These are phyloP conservation scores for Theristicus caerulescens DNA, from an alignment of 2,113 vertebrate genomes.

Conservation along the genomic window DNA sequence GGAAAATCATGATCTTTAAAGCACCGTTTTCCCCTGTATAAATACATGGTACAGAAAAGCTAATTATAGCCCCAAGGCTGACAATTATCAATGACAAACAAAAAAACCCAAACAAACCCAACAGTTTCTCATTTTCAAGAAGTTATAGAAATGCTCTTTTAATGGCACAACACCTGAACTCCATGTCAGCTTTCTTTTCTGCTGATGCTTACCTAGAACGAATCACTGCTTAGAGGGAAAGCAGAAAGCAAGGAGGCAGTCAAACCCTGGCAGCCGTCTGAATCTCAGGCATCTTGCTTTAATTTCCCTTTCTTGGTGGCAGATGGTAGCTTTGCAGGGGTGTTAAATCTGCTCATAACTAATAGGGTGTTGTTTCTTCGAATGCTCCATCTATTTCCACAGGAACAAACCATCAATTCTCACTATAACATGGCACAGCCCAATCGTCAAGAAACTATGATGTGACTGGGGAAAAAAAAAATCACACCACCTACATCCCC, in stretches of 20 bases:
- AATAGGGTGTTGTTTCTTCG: not conserved
- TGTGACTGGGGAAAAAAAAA: not conserved
- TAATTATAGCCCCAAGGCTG: conserved; percentile 11
- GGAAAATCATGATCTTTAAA: not conserved
- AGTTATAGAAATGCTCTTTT: not conserved
- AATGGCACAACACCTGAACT: not conserved
- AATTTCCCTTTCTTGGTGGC: not conserved
- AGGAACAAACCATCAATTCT: not conserved
- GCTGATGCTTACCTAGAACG: not conserved
- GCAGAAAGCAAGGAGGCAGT: not conserved
- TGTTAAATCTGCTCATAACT: conserved; percentile 35
- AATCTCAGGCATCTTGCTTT: not conserved
- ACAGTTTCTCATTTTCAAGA: not conserved
- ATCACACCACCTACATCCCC: not conserved
- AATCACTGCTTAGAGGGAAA: not conserved
- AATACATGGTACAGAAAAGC: not conserved
- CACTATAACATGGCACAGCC: not conserved
- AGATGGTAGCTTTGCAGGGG: conserved; percentile 56
- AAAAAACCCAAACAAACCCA: not conserved
- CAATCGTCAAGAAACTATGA: not conserved
- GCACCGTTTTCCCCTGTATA: not conserved
- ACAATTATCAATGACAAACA: not conserved
- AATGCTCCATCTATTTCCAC: conserved; percentile 10
- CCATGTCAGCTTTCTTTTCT: not conserved
- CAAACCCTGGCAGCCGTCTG: not conserved